Percentiles rank a stretch among this genome's conserved stretches.
Conservation (phyloP, 1,140 invertebrate genomes). For the fruit fly (Drosophila melanogaster) region DNA sequence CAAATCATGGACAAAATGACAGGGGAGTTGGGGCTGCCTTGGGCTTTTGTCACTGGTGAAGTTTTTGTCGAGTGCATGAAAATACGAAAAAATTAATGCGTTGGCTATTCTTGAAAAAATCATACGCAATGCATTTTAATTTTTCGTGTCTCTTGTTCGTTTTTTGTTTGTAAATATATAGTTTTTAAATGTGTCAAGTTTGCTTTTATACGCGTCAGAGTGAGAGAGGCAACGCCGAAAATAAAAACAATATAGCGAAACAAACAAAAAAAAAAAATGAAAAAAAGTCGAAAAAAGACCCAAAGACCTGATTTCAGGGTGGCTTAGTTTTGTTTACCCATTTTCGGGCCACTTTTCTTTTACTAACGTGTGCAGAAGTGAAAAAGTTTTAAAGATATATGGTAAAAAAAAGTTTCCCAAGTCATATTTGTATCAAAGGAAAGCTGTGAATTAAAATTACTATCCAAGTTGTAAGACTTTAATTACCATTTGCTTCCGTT, state of each 20-base stretch:
- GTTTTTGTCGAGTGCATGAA: slow-evolving; percentile 35
- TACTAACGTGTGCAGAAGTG: slow-evolving; percentile 35
- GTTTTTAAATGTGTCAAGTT: slow-evolving; percentile 80
- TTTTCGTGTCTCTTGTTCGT: slow-evolving; percentile 36
- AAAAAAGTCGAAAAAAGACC: slow-evolving; percentile 22
- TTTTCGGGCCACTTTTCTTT: slow-evolving; percentile 24
- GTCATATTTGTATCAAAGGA: background rate
- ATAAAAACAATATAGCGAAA: slow-evolving; percentile 13
- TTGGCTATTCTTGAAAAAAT: slow-evolving; percentile 75
- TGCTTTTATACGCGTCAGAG: slow-evolving; percentile 58
- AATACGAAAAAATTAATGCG: slow-evolving; percentile 63
- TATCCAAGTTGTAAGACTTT: slow-evolving; percentile 32
- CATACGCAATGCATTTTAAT: slow-evolving; percentile 73
- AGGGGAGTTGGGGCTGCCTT: slow-evolving; percentile 22
- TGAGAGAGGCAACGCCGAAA: slow-evolving; percentile 2
- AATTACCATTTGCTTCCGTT: slow-evolving; percentile 31
- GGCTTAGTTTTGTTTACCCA: slow-evolving; percentile 29
- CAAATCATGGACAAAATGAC: slow-evolving; percentile 38
- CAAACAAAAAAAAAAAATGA: slow-evolving; percentile 24
- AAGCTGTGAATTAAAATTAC: slow-evolving; percentile 14
- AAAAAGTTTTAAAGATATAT: slow-evolving; percentile 45
- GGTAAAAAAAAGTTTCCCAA: slow-evolving; percentile 35
- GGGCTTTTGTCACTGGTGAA: slow-evolving; percentile 16
- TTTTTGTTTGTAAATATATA: slow-evolving; percentile 47
- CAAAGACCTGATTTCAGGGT: slow-evolving; percentile 51